Evolutionary conservation across 2,888 invertebrate genomes (phyloP), one percentile per base, ranked within the genome.

Genomic region (Pammene fasciana): DNA sequence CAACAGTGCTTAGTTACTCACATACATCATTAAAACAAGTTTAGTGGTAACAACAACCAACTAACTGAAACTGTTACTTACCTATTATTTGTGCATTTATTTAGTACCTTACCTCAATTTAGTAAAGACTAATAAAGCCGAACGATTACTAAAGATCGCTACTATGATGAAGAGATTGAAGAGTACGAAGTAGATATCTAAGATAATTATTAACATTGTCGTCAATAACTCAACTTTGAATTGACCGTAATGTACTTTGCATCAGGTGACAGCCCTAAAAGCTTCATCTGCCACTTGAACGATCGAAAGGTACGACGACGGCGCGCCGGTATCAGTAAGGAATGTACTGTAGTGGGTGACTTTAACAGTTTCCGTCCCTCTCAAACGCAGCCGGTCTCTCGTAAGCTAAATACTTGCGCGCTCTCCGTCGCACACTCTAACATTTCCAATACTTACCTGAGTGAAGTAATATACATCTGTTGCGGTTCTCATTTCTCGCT

Each of bases 261-360:
- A 83, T 80, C 79, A 83, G 75, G 83, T 87, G 90, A 84, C 88
- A 90, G 79, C 92, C 92, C 92, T 92, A 86, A 89, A 89, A 88
- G 89, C 89, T 91, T 92, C 92, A 92, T 92, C 92, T 91, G 92
- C 92, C 92, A 92, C 92, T 92, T 91, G 92, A 92, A 89, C 92
- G 92, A 92, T 92, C 92, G 92, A 92, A 92, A 92, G 92, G 92
- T 92, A 92, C 90, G 89, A 87, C 81, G 79, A 75, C 89, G 85
- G 83, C 84, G 84, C 85, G 87, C 88, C 89, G 89, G 91, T 92
- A 92, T 92, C 91, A 91, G 91, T 90, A 91, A 92, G 92, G 92
- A 92, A 92, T 92, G 92, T 89, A 92, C 89, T 70, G 65, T 70
- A 89, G 88, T 88, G 91, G 90, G 92, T 91, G 89, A 92, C 92